A percentile compares a stretch with the other conserved stretches of the same genome.
Conservation (phyloP, 2,113 vertebrate genomes). For the Menidia beryllina region DNA sequence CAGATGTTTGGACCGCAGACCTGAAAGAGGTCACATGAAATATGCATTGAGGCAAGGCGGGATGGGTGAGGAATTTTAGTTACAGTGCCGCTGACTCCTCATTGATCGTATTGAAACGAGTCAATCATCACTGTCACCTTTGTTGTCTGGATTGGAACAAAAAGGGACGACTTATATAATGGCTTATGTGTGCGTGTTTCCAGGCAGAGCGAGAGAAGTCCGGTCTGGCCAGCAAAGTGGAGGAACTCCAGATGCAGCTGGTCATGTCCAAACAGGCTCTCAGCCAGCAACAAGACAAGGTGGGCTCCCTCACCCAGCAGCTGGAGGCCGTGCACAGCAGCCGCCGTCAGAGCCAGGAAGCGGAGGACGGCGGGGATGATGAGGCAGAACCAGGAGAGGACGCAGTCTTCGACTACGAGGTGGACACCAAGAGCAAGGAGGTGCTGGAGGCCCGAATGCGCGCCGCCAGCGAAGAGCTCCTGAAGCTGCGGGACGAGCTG, state of each 20-base stretch:
- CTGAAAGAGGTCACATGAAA: constrained; percentile 59
- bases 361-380: constrained; percentile 17
- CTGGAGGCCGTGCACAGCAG: constrained; percentile 73
- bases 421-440: constrained; percentile 80
- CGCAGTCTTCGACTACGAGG: constrained; percentile 74
- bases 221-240: constrained; percentile 73
- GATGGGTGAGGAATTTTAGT: constrained; percentile 18
- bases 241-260: constrained; percentile 85
- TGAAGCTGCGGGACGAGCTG: constrained; percentile 80
- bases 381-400: constrained; percentile 45
- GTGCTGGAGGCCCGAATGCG: constrained; percentile 80
- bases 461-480: constrained; percentile 75
- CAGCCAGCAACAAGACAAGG: constrained; percentile 81
- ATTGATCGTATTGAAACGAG: constrained; percentile 14
- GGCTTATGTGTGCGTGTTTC: background rate
- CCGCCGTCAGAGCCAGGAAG: constrained; percentile 43
- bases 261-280: constrained; percentile 80
- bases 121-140: background rate
- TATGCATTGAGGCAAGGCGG: constrained; percentile 43
- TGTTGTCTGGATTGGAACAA: background rate
- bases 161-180: background rate
- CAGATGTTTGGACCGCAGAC: constrained; percentile 58
- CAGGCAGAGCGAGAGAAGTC: constrained; percentile 85
- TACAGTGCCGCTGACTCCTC: background rate
- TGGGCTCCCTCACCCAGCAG: constrained; percentile 79